Evolutionary conservation across 37 sponge, comb jelly and placozoan genomes (phyloP).

Genomic region (Bolinopsis microptera): DNA sequence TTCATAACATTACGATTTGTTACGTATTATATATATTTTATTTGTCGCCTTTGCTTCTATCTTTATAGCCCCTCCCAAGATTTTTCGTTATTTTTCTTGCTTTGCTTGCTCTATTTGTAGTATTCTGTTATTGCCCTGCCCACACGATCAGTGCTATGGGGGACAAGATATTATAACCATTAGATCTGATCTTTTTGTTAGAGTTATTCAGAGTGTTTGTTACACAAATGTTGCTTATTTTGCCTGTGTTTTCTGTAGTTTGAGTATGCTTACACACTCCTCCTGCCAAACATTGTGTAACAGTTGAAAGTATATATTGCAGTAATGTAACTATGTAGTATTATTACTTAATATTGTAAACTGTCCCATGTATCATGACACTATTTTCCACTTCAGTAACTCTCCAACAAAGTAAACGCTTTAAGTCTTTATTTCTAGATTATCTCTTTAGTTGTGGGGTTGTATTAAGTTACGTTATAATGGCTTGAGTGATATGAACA

Average conservation of each 20-base stretch:
- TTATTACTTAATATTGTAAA: background rate
- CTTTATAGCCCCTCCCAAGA: no score
- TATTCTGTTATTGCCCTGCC: no score
- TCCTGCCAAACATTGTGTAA: background rate
- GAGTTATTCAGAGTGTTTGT: no score
- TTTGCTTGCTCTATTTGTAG: no score
- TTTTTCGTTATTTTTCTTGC: no score
- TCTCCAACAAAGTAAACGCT: background rate
- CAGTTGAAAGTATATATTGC: background rate
- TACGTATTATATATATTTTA: no score
- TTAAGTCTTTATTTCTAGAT: background rate
- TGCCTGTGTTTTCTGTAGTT: background rate
- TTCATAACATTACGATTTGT: no score
- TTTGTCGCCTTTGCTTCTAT: no score
- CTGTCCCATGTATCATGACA: background rate
- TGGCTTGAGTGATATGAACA: background rate
- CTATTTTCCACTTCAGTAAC: background rate
- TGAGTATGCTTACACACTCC: background rate
- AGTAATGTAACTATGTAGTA: background rate
- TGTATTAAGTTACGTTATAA: background rate
- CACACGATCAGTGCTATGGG: no score
- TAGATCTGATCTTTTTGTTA: no score
- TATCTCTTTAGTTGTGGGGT: background rate
- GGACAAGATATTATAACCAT: no score
- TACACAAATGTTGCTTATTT: no score